Evolutionary conservation across 1,140 invertebrate species (phyloP).

Genomic region (Ctenoplectra terminalis): DNA sequence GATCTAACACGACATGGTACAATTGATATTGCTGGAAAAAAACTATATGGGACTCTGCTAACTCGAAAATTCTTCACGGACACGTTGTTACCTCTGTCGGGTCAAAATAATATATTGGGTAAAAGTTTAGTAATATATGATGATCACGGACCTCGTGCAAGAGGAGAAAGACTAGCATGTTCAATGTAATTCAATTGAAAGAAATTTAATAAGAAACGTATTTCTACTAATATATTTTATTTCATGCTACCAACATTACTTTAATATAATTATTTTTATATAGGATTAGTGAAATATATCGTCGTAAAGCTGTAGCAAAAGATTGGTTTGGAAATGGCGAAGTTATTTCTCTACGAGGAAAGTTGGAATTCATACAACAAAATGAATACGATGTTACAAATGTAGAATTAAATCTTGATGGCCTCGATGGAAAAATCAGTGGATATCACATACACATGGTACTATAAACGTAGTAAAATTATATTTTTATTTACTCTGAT

Average conservation of each 20-base stretch:
- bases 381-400: conserved; percentile 93
- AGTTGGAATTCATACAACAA: conserved; percentile 92
- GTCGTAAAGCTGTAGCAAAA: conserved; percentile 92
- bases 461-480: conserved; percentile 46
- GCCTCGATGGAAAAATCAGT: conserved; percentile 85
- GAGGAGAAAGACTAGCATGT: conserved; percentile 94
- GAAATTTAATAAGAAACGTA: conserved; percentile 7
- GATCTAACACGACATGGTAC: conserved; percentile 89
- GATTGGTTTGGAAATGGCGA: conserved; percentile 94
- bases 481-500: neutral
- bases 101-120: conserved; percentile 89
- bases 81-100: conserved; percentile 89
- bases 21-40: conserved; percentile 89
- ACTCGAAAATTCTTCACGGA: conserved; percentile 93
- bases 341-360: conserved; percentile 86
- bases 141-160: conserved; percentile 92
- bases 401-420: conserved; percentile 90
- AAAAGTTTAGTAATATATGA: conserved; percentile 95
- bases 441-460: conserved; percentile 94
- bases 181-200: conserved; percentile 86
- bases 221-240: neutral
- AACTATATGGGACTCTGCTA: conserved; percentile 84
- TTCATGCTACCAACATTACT: neutral
- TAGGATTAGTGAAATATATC: conserved; percentile 89
- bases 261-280: neutral